A percentile compares a stretch with the other conserved stretches of the same genome.
Conservation (phyloP, 2,888 invertebrate genomes). For the Acleris holmiana region DNA sequence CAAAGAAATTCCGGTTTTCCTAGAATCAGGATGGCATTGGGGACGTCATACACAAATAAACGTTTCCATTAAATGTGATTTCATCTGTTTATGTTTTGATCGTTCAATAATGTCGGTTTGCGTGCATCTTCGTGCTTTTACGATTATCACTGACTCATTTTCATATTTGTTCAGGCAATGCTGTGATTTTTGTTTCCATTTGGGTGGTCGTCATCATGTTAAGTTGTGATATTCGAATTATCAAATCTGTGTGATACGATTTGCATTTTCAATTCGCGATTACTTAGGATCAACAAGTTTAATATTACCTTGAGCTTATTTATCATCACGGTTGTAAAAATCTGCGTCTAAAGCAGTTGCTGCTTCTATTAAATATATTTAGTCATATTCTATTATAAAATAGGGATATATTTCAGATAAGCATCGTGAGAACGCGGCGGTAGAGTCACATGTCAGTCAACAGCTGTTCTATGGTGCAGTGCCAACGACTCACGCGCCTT, state of each 20-base stretch:
- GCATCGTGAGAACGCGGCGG: conserved; percentile 40
- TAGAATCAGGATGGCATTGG: conserved; percentile 46
- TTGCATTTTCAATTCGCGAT: conserved; percentile 5
- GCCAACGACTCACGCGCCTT: conserved; percentile 76
- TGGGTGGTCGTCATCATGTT: not conserved
- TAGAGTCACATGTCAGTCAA: conserved; percentile 47
- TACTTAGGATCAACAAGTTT: conserved; percentile 1
- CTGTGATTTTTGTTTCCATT: not conserved
- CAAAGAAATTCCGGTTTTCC: conserved; percentile 64
- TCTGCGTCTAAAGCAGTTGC: not conserved
- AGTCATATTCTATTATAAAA: too few species aligned
- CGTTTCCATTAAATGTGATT: conserved; percentile 51
- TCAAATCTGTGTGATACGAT: not conserved
- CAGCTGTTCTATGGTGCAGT: conserved; percentile 58
- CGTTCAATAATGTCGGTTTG: conserved; percentile 11
- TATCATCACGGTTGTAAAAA: not conserved
- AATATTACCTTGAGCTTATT: not conserved
- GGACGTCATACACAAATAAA: conserved; percentile 54
- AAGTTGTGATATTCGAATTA: conserved; percentile 2
- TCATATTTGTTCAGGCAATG: not conserved
- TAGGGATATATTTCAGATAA: not conserved
- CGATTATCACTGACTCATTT: not conserved
- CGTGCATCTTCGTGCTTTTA: not conserved
- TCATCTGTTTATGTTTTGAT: conserved; percentile 47
- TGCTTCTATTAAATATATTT: not conserved